A percentile compares a stretch with the other conserved stretches of the same genome.
Conservation (phyloP, 2,797 vertebrate species). For the Limnodromus scolopaceus region DNA sequence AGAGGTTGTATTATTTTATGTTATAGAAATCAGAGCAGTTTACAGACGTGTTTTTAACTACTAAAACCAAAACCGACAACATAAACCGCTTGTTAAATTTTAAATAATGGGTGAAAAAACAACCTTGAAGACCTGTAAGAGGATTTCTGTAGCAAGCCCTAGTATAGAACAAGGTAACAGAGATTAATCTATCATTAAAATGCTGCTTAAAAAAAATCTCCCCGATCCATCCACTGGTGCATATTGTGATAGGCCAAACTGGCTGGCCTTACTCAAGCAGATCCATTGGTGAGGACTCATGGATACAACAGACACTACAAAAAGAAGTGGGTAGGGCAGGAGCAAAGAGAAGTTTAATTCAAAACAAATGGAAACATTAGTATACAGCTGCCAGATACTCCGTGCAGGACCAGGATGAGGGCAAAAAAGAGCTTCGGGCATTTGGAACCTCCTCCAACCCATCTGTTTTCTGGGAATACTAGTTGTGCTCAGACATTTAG, state of each 20-base stretch:
- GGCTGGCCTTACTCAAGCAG: neutral
- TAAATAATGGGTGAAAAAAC: neutral
- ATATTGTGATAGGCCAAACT: neutral
- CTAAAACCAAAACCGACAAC: neutral
- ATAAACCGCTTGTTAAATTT: neutral
- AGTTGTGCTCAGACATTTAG: neutral
- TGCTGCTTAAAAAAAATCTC: neutral
- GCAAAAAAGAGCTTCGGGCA: neutral
- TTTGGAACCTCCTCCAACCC: constrained; percentile 3
- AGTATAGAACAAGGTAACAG: neutral
- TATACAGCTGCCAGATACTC: neutral
- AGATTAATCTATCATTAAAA: neutral
- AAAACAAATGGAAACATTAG: neutral
- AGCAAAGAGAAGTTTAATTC: neutral
- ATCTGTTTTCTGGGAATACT: constrained; percentile 26
- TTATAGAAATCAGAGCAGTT: neutral
- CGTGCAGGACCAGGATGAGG: neutral
- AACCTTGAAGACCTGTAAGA: neutral
- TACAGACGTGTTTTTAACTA: neutral
- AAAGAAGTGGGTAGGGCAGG: neutral
- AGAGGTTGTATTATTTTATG: neutral
- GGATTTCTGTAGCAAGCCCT: neutral
- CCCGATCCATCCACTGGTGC: neutral
- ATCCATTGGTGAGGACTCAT: neutral
- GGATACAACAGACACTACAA: neutral